These are phyloP conservation scores for Halcyon malimbica DNA, from an alignment of 2,113 vertebrate genomes.

Conservation along the genomic window DNA sequence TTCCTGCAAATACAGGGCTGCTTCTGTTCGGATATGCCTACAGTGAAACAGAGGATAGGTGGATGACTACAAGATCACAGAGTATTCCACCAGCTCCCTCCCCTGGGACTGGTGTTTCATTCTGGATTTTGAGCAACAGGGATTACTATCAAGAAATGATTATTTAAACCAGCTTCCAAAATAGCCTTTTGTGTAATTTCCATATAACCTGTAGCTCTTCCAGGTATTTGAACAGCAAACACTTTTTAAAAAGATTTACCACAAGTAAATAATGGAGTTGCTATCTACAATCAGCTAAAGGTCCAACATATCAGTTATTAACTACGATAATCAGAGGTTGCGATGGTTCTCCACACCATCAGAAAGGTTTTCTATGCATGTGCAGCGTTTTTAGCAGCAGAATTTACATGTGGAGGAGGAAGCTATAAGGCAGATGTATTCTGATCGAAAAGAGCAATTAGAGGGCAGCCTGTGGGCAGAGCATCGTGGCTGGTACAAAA, in stretches of 20 bases:
- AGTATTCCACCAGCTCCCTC: neutral
- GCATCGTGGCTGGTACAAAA: neutral
- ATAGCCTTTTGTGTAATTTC: neutral
- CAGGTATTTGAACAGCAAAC: neutral
- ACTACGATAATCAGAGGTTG: neutral
- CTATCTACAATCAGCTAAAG: conserved; percentile 7
- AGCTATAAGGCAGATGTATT: conserved; percentile 10
- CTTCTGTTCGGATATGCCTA: neutral
- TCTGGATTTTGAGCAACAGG: neutral
- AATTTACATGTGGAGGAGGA: conserved; percentile 41
- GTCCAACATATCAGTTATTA: neutral
- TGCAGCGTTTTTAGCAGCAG: conserved; percentile 35
- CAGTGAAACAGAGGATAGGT: neutral
- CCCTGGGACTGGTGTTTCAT: neutral
- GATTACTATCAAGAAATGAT: neutral
- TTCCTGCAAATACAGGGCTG: neutral
- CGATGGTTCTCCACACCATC: neutral
- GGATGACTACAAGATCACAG: neutral
- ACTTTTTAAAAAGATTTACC: neutral
- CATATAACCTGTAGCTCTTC: neutral
- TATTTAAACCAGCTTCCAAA: neutral
- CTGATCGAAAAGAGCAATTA: conserved; percentile 38
- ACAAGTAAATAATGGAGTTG: neutral
- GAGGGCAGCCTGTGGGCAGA: conserved; percentile 47
- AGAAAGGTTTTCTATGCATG: conserved; percentile 33